These are phyloP conservation scores for Sebastes reedi DNA, from an alignment of 2,797 vertebrate species.

Conservation along the genomic window DNA sequence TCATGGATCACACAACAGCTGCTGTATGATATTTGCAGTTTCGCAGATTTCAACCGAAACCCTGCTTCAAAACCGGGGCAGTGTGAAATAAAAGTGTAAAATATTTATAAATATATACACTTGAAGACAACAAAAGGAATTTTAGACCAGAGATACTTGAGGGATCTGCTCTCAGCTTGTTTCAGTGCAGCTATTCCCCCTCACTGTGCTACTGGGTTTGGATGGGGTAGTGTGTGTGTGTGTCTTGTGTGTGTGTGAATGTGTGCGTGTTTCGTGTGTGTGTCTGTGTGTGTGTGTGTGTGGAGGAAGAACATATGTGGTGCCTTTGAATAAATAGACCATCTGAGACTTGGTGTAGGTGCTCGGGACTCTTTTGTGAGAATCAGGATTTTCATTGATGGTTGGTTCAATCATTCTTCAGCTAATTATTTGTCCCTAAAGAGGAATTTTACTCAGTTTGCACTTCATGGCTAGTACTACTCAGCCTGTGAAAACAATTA, in stretches of 20 bases:
- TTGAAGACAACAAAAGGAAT: slow-evolving; percentile 68
- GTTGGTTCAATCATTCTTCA: not conserved
- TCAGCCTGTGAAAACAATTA: not conserved
- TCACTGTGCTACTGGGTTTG: slow-evolving; percentile 19
- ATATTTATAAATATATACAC: slow-evolving; percentile 71
- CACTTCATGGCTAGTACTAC: not conserved
- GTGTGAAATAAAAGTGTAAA: slow-evolving; percentile 68
- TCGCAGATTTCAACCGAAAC: slow-evolving; percentile 55
- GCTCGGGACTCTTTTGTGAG: not conserved
- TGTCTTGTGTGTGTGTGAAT: not conserved
- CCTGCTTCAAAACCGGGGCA: slow-evolving; percentile 54
- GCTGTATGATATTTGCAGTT: slow-evolving; percentile 58
- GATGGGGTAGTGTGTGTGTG: not conserved
- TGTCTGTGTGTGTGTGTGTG: not conserved
- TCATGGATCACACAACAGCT: slow-evolving; percentile 70
- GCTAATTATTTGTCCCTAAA: not conserved
- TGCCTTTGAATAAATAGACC: slow-evolving; percentile 8
- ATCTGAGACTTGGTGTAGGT: not conserved
- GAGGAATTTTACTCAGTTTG: not conserved
- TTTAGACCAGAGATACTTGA: slow-evolving; percentile 63
- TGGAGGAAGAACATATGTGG: not conserved
- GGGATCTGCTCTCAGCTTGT: slow-evolving; percentile 27
- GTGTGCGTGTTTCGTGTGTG: not conserved
- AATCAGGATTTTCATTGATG: not conserved
- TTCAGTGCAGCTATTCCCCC: slow-evolving; percentile 23